Percentiles rank a stretch among this genome's conserved stretches.
phyloP scores from a whole-genome alignment of 2,888 invertebrate species.

The Folsomia manolachei region DNA sequence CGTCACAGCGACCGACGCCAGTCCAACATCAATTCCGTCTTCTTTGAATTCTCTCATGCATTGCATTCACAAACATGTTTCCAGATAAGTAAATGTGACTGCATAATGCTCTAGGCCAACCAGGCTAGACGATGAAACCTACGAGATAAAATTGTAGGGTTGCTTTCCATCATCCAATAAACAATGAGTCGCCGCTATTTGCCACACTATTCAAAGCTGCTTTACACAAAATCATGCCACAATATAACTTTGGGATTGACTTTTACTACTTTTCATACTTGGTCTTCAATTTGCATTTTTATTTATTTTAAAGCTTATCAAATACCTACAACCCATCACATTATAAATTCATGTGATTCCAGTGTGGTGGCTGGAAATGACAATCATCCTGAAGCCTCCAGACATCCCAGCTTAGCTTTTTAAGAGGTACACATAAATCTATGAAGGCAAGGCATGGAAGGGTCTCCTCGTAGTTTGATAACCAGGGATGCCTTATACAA shows the following conservation, averaged over 20 bases:
- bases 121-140: too few species aligned
- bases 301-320: not conserved
- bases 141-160: not conserved
- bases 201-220: not conserved
- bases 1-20: constrained; percentile 4
- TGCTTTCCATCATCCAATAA: too few species aligned
- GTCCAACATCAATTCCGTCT: too few species aligned
- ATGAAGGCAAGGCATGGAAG: too few species aligned
- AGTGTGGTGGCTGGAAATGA: not conserved
- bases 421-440: too few species aligned
- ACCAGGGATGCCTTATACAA: not conserved
- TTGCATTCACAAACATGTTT: not conserved
- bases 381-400: not conserved
- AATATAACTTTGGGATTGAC: too few species aligned
- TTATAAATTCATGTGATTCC: constrained; percentile 4
- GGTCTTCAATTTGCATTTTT: not conserved
- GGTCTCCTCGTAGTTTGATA: not conserved
- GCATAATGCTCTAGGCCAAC: too few species aligned
- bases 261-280: not conserved
- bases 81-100: not conserved
- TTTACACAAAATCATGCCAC: too few species aligned
- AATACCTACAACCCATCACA: not conserved
- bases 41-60: not conserved
- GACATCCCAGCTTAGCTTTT: too few species aligned
- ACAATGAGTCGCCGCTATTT: not conserved